Percentiles rank a stretch among this genome's conserved stretches.
Evolutionary conservation across 1,140 invertebrate genomes (phyloP).

Genomic region (Ceratina australensis): DNA sequence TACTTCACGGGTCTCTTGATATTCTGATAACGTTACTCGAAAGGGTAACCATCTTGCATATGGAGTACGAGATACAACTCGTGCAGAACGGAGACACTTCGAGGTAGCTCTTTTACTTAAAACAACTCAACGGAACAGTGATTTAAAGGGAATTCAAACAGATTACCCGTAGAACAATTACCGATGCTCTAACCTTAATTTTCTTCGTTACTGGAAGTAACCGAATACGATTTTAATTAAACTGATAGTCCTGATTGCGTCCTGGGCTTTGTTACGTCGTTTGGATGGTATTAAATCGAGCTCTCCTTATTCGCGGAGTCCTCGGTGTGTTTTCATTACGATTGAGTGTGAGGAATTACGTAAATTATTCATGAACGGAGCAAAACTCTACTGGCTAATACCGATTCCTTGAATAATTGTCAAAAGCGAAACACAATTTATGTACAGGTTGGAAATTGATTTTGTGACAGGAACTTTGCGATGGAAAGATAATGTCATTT

Average conservation of each 20-base stretch:
- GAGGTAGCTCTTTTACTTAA: not conserved
- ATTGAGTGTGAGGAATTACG: not conserved
- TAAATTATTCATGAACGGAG: no score
- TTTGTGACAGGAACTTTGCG: no score
- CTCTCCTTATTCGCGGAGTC: not conserved
- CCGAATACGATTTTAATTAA: not conserved
- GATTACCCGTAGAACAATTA: not conserved
- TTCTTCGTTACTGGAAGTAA: not conserved
- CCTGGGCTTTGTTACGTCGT: not conserved
- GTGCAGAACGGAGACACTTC: no score
- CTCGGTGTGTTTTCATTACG: not conserved
- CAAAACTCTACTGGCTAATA: no score
- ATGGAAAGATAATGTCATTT: no score
- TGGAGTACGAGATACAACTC: not conserved
- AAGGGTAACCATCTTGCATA: no score
- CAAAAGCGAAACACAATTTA: no score
- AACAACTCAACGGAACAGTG: not conserved
- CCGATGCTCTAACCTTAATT: not conserved
- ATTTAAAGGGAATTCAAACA: slow-evolving; percentile 1
- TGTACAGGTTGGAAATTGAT: no score
- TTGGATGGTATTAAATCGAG: not conserved
- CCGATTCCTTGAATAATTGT: no score
- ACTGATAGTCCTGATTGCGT: not conserved
- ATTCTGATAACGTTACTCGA: no score
- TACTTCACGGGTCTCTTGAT: no score